Base-by-base conservation (phyloP, 2,888 invertebrate species). In the Tanypteryx hageni region DNA sequence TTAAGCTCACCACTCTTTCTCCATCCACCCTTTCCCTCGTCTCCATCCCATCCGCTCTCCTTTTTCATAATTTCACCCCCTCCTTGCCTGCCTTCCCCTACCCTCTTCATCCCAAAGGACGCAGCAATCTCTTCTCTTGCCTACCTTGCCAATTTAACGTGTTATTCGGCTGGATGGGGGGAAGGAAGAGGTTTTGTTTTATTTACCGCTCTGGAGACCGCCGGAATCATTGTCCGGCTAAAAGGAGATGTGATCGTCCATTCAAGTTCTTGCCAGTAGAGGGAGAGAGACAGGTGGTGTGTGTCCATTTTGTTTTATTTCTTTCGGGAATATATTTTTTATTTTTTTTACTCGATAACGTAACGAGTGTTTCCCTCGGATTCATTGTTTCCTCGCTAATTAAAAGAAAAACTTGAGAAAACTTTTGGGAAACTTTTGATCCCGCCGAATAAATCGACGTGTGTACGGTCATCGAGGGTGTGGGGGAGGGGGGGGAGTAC, bases 51-150 rank as follows among this genome's bases (percentile, higher is more conserved):
- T 89, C 58, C 61, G 2, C 31, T 16, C 13, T 16, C 13, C 27
- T 61, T 91, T 61, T 44, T 82, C 44, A 31, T n/a, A n/a, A 82
- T 82, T 82, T 82, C 82, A n/a, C 61, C 27, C 89, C n/a, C 89
- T 61, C 27, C 18, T 76, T 76, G 13, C 22, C 22, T 76, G 27
- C 22, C 27, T 76, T 76, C 76, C 9, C 3, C 3, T 44, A 44
- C 44, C 68, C 68, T n/a, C 76, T 18, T 27, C 76, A n/a, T 76
- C 76, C 76, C 76, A 3, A 7, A 76, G 76, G 76, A 76, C 76
- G 13, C 76, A 22, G 76, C 76, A 76, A 76, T 76, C 76, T 76
- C 76, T 10, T 22, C 68, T 68, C 68, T n/a, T 22, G 22, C 22
- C 68, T n/a, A 68, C 68, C 68, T 68, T 84, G 27, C 57, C 58